Evolutionary conservation across 2,113 vertebrate species (phyloP).

Genomic region (Todiramphus chloris): DNA sequence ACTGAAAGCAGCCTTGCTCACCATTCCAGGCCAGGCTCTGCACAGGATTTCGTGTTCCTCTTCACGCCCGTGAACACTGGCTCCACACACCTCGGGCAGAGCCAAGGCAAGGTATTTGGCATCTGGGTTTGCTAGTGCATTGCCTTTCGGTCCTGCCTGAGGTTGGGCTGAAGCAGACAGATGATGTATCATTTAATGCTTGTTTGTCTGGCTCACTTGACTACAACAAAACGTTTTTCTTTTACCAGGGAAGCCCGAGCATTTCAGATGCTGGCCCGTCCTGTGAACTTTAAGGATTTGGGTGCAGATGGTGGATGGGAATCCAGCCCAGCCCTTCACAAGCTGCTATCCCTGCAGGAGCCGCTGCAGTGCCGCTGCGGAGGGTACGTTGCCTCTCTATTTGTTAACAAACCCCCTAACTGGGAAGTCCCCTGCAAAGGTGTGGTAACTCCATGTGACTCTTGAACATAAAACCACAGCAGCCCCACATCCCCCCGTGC

Average conservation of each 20-base stretch:
- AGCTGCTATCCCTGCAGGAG: neutral
- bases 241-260: neutral
- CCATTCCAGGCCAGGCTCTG: neutral
- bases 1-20: neutral
- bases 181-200: neutral
- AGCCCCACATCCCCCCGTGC: neutral
- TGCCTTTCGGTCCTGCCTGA: neutral
- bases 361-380: neutral
- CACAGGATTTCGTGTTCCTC: neutral
- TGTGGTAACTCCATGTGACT: neutral
- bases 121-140: neutral
- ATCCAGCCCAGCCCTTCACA: neutral
- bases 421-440: neutral
- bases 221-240: neutral
- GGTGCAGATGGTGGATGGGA: neutral
- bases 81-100: neutral
- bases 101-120: conserved; percentile 2
- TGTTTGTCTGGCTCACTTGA: neutral
- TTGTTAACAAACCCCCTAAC: neutral
- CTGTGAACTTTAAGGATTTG: neutral
- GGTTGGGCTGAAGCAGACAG: neutral
- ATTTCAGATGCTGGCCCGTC: neutral
- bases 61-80: neutral
- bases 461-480: neutral
- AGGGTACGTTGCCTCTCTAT: neutral